A percentile compares a stretch with the other conserved stretches of the same genome.
phyloP scores from a whole-genome alignment of 2,888 invertebrate species.

The Arrhopalites spinosus region DNA sequence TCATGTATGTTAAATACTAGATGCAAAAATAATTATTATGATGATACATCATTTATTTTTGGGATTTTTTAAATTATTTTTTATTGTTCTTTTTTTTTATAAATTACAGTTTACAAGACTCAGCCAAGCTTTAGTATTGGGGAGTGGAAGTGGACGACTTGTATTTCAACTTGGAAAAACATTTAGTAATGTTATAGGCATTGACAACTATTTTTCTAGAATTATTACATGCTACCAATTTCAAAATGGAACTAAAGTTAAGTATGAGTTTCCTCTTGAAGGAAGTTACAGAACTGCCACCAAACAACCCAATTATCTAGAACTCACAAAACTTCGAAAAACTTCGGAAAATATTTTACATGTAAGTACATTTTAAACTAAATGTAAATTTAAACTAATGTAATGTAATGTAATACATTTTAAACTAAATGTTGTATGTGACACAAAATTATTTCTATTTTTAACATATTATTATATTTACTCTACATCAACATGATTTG shows the following conservation, averaged over 20 bases:
- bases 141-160: conserved; percentile 48
- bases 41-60: too few species aligned
- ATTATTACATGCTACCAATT: conserved; percentile 49
- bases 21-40: background rate
- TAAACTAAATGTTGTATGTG: background rate
- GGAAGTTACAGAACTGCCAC: conserved; percentile 44
- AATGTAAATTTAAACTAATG: background rate
- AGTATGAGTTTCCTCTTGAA: conserved; percentile 52
- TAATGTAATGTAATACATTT: too few species aligned
- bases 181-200: conserved; percentile 49
- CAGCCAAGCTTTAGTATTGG: conserved; percentile 47
- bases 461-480: background rate
- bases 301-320: background rate
- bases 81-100: conserved; percentile 12
- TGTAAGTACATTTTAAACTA: background rate
- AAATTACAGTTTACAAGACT: background rate
- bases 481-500: background rate
- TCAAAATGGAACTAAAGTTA: conserved; percentile 44
- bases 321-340: background rate
- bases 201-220: conserved; percentile 49
- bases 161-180: conserved; percentile 46
- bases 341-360: background rate
- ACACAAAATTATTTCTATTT: background rate
- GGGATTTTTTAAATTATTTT: conserved; percentile 1
- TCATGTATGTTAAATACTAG: background rate